Conservation (phyloP, 2,797 vertebrate species). For the Clarias laeviceps region DNA sequence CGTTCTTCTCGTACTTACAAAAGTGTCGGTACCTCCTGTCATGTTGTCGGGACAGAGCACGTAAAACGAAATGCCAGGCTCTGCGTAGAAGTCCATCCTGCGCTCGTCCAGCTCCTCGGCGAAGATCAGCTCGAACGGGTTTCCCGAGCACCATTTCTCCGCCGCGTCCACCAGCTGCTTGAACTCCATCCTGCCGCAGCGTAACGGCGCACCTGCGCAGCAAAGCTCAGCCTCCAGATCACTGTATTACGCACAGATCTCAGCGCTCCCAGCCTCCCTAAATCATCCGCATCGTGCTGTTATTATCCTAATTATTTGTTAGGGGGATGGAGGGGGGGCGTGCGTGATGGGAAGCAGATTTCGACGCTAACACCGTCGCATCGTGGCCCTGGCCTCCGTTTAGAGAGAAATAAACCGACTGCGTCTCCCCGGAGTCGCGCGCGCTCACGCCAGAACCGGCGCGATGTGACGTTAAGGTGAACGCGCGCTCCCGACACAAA, state of each 20-base stretch:
- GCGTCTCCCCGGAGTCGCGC: conserved; percentile 16
- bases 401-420: conserved; percentile 30
- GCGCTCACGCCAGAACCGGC: conserved; percentile 15
- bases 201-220: conserved; percentile 64
- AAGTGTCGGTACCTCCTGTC: conserved; percentile 88
- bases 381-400: conserved; percentile 48
- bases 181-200: conserved; percentile 85
- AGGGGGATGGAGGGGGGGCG: not conserved
- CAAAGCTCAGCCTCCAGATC: not conserved
- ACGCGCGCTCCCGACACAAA: conserved; percentile 43
- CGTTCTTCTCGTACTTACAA: conserved; percentile 80
- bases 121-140: conserved; percentile 95
- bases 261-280: conserved; percentile 66
- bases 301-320: not conserved
- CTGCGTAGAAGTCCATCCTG: conserved; percentile 96
- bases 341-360: conserved; percentile 32
- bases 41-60: conserved; percentile 88
- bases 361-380: conserved; percentile 59
- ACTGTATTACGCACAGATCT: conserved; percentile 60
- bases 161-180: conserved; percentile 95
- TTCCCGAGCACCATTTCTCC: conserved; percentile 94
- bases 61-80: conserved; percentile 95
- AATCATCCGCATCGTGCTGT: conserved; percentile 66
- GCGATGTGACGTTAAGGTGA: conserved; percentile 72
- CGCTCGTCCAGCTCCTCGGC: conserved; percentile 92